These are phyloP conservation scores for Epirrita christyi DNA, from an alignment of 2,888 invertebrate species.

Conservation along the genomic window DNA sequence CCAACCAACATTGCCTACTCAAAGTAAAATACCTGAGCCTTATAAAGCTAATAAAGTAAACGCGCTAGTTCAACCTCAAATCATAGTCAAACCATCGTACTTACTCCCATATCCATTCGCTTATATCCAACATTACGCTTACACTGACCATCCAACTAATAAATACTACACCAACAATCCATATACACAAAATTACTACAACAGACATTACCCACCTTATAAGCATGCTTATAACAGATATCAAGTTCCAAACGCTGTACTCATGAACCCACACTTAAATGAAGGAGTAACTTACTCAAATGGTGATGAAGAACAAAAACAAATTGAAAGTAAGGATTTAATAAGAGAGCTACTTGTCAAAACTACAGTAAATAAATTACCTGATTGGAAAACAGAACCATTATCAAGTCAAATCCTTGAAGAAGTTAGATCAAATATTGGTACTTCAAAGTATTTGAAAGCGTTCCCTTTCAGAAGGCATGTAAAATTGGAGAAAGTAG, in stretches of 20 bases:
- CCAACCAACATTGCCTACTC: slow-evolving; percentile 20
- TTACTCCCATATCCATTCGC: slow-evolving; percentile 63
- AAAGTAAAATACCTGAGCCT: background rate
- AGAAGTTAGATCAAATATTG: slow-evolving; percentile 65
- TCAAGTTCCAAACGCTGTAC: slow-evolving; percentile 32
- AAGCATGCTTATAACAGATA: slow-evolving; percentile 31
- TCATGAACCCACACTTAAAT: slow-evolving; percentile 43
- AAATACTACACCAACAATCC: slow-evolving; percentile 40
- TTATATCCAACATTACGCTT: slow-evolving; percentile 50
- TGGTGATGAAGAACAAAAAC: slow-evolving; percentile 31
- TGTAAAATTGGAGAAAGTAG: slow-evolving; percentile 66
- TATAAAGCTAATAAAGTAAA: slow-evolving; percentile 13
- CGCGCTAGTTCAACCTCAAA: slow-evolving; percentile 34
- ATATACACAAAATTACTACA: slow-evolving; percentile 47
- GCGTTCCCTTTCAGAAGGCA: slow-evolving; percentile 61
- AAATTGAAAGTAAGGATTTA: slow-evolving; percentile 24
- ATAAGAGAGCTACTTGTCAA: slow-evolving; percentile 18
- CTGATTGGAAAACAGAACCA: slow-evolving; percentile 66
- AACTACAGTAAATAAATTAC: slow-evolving; percentile 33
- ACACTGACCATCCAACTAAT: slow-evolving; percentile 32
- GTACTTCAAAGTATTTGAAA: slow-evolving; percentile 54
- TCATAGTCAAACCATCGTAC: slow-evolving; percentile 44
- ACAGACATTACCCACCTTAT: slow-evolving; percentile 42
- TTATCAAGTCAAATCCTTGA: slow-evolving; percentile 58
- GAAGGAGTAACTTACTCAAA: slow-evolving; percentile 33